Evolutionary conservation across 2,888 invertebrate genomes (phyloP).

Genomic region (Dolichomitus sp.): DNA sequence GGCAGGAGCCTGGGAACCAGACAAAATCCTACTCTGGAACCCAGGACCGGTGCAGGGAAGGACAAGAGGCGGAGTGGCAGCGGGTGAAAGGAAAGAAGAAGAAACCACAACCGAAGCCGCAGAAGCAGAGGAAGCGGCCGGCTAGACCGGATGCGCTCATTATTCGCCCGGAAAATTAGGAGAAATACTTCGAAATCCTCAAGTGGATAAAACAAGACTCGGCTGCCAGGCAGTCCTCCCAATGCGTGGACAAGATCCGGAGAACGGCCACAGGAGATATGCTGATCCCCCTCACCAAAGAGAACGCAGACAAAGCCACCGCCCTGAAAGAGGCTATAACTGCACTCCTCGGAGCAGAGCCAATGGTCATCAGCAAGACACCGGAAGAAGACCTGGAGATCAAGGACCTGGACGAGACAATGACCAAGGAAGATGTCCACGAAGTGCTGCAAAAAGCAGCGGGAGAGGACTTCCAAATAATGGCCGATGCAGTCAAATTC

Average conservation of each 20-base stretch:
- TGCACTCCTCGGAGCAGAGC: background rate
- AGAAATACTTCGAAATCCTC: too few species aligned
- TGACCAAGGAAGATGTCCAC: constrained; percentile 45
- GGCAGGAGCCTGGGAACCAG: too few species aligned
- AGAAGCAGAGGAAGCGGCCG: too few species aligned
- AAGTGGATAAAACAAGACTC: too few species aligned
- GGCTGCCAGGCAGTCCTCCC: too few species aligned
- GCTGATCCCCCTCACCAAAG: constrained; percentile 5
- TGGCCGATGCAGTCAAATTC: constrained; percentile 29
- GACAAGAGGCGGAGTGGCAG: too few species aligned
- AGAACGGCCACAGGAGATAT: constrained; percentile 23
- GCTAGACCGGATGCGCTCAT: too few species aligned
- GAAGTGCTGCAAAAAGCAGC: constrained; percentile 9
- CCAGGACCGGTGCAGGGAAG: too few species aligned
- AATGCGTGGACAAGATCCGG: constrained; percentile 12
- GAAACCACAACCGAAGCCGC: too few species aligned
- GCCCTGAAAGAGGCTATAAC: background rate
- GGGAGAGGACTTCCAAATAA: constrained; percentile 8
- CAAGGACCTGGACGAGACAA: constrained; percentile 58
- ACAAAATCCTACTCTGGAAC: too few species aligned
- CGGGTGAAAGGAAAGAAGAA: too few species aligned
- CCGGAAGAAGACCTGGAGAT: constrained; percentile 32
- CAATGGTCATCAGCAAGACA: background rate
- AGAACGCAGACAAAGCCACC: background rate
- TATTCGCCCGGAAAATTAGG: too few species aligned